Evolutionary conservation across 2,113 vertebrate species (phyloP).

Genomic region (Leucoraja erinaceus): DNA sequence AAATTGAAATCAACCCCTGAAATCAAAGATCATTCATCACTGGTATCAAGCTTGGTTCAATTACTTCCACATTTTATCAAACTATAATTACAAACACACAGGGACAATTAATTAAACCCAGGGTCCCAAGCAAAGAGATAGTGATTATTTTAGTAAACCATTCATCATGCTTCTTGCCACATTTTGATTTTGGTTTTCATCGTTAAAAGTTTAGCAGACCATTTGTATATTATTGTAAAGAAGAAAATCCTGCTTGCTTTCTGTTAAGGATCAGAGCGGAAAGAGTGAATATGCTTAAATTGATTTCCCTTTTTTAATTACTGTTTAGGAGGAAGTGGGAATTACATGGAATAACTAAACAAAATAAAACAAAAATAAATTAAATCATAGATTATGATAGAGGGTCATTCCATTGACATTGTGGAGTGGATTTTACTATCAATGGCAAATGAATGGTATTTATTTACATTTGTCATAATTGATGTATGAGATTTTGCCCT

Average conservation of each 20-base stretch:
- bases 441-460: background rate
- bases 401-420: background rate
- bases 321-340: background rate
- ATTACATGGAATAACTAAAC: background rate
- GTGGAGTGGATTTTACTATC: background rate
- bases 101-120: conserved; percentile 13
- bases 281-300: background rate
- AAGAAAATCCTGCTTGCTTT: background rate
- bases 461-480: background rate
- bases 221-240: background rate
- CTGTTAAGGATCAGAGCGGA: background rate
- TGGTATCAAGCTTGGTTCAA: background rate
- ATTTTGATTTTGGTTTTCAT: too few relatives aligned
- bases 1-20: background rate
- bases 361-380: too few relatives aligned
- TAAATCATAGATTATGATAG: background rate
- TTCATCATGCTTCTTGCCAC: background rate
- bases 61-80: background rate
- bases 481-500: background rate
- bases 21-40: background rate
- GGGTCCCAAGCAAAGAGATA: background rate
- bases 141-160: background rate
- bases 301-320: background rate
- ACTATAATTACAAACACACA: background rate
- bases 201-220: background rate